Evolutionary conservation across 2,113 vertebrate genomes (phyloP), one percentile per base, ranked within the genome.

Genomic region (Boulengeromyrus knoepffleri): DNA sequence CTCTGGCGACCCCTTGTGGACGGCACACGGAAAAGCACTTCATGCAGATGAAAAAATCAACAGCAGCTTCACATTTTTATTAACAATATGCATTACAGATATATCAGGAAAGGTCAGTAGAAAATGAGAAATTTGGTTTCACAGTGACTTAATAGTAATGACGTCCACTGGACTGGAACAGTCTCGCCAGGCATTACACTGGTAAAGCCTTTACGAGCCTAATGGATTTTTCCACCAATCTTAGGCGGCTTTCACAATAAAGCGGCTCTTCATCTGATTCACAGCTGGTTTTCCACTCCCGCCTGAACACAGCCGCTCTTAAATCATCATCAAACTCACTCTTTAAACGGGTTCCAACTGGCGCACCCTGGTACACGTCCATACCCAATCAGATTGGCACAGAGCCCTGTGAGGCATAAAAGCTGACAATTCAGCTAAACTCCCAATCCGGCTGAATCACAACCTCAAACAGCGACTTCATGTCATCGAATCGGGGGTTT

Each of bases 1-100:
- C 5, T 36, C 27, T 91, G 87, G 46, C 45, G 53, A 94, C 94
- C 90, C 85, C 95, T 94, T 70, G 0, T 92, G 94, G 7, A 62
- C 52, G 47, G 0, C 77, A 0, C 66, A 90, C 0, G 3, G 66
- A 89, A 92, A 77, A 45, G 21, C 90, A 85, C 31, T 0, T n/a
- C 39, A 9, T 2, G 36, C 39, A 80, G 31, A 58, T 1, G 49
- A 53, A 52, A 31, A 87, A 74, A 1, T 85, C 3, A 85, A 9
- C 45, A 46, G 83, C 21, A 47, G 45, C 24, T 85, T 85, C 8
- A 46, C 19, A 10, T 85, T 84, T 46, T 66, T 53, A 46, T 85
- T 88, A 47, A 66, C 58, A 36, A 56, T 42, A 7, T 21, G 12
- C 19, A 66, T 66, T 10, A 90, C 86, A 13, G 80, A 31, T 77